phyloP scores from a whole-genome alignment of 2,888 invertebrate species.

The Ypsolopha scabrella region DNA sequence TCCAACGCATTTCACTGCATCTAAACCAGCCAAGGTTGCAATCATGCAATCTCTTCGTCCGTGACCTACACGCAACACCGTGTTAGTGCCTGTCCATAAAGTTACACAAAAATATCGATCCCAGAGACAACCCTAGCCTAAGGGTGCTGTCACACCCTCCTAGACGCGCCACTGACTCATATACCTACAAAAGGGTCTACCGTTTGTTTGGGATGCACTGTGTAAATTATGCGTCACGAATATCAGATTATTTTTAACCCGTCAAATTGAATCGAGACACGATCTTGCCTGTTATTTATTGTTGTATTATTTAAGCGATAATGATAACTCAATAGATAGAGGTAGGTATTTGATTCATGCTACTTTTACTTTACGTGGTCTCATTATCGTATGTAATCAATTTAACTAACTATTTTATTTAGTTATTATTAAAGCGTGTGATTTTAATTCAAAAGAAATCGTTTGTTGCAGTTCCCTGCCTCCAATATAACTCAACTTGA shows the following conservation, averaged over 20 bases:
- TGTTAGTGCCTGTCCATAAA: not conserved
- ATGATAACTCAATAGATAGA: no score
- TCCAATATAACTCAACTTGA: no score
- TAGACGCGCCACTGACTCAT: conserved; percentile 1
- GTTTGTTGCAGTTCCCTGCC: no score
- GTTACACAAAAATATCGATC: not conserved
- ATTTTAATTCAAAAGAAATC: no score
- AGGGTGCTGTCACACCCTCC: not conserved
- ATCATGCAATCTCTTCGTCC: not conserved
- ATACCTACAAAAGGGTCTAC: not conserved
- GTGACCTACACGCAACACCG: not conserved
- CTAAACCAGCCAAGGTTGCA: not conserved
- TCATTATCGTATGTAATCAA: not conserved
- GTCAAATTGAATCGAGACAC: no score
- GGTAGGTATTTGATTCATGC: not conserved
- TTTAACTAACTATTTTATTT: no score
- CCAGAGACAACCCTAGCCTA: not conserved
- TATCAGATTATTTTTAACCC: no score
- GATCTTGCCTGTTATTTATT: no score
- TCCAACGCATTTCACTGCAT: not conserved
- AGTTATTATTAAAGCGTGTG: no score
- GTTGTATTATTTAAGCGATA: no score
- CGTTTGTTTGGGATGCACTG: conserved; percentile 21
- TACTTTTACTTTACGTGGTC: not conserved
- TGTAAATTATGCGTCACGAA: no score